phyloP scores from a whole-genome alignment of 2,113 vertebrate species.

The Labeo catla region DNA sequence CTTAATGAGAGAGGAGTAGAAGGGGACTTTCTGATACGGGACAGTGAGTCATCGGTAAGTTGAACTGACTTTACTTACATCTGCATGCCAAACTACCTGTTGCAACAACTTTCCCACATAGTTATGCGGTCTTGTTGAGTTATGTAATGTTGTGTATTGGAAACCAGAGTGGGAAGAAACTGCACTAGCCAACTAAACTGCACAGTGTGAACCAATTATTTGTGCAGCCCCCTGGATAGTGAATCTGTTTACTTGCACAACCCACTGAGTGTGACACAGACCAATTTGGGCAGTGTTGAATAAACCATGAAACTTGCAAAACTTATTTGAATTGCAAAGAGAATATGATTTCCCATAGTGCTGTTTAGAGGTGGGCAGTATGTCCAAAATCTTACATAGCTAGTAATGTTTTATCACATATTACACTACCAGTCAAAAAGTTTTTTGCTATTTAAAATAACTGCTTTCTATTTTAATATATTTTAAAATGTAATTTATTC shows the following conservation, averaged over 20 bases:
- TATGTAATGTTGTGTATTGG: background rate
- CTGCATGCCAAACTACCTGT: background rate
- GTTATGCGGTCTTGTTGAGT: background rate
- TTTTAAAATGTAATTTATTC: too few relatives aligned
- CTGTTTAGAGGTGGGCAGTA: background rate
- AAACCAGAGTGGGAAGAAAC: background rate
- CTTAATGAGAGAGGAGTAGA: slow-evolving; percentile 91
- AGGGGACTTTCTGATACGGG: slow-evolving; percentile 96
- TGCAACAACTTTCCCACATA: background rate
- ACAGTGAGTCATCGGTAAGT: slow-evolving; percentile 99
- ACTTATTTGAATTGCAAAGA: background rate
- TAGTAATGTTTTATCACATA: background rate
- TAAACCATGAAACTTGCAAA: background rate
- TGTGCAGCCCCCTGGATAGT: background rate
- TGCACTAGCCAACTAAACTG: background rate
- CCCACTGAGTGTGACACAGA: background rate
- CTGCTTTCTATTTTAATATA: too few relatives aligned
- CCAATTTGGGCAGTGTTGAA: slow-evolving; percentile 1
- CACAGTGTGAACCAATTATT: slow-evolving; percentile 7
- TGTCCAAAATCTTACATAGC: background rate
- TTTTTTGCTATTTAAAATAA: too few relatives aligned
- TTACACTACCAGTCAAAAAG: too few relatives aligned
- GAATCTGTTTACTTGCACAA: background rate
- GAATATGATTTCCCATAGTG: background rate
- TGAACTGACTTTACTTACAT: background rate